Evolutionary conservation across 1,140 invertebrate genomes (phyloP).

Genomic region (Asbolus verrucosus): DNA sequence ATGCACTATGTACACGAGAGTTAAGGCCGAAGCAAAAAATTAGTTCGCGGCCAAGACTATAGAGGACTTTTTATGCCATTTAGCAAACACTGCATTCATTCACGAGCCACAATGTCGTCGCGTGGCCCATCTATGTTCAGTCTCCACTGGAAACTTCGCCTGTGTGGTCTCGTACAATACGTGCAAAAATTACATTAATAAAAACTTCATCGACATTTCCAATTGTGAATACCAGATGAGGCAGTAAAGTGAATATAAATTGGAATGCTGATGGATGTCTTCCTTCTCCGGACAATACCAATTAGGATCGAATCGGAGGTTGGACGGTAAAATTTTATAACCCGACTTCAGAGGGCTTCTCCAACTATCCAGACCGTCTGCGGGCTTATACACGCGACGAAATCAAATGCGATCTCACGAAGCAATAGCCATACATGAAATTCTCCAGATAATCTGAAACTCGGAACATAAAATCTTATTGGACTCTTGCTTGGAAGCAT

Average conservation of each 20-base stretch:
- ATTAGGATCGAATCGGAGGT: not conserved
- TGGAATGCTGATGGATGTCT: slow-evolving; percentile 6
- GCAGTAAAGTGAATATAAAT: not conserved
- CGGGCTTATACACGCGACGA: not conserved
- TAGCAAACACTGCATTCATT: slow-evolving; percentile 39
- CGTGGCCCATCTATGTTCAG: not conserved
- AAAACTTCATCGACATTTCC: not conserved
- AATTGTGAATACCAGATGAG: no score
- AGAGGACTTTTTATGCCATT: slow-evolving; percentile 1
- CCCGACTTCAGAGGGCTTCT: not conserved
- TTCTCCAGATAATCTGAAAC: slow-evolving; percentile 26
- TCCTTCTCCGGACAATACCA: not conserved
- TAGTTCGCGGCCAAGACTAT: not conserved
- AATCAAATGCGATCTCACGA: not conserved
- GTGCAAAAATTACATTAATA: slow-evolving; percentile 14
- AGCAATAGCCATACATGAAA: slow-evolving; percentile 1
- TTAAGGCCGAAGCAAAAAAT: not conserved
- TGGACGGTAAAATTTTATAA: slow-evolving; percentile 8
- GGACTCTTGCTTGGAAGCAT: slow-evolving; percentile 21
- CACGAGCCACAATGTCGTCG: no score
- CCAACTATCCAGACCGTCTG: slow-evolving; percentile 2
- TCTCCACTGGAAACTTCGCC: not conserved
- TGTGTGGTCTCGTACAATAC: slow-evolving; percentile 21
- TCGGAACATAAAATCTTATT: slow-evolving; percentile 33
- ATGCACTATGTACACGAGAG: no score